Base-by-base conservation (phyloP, 2,888 invertebrate species). In the Heliconius erato region DNA sequence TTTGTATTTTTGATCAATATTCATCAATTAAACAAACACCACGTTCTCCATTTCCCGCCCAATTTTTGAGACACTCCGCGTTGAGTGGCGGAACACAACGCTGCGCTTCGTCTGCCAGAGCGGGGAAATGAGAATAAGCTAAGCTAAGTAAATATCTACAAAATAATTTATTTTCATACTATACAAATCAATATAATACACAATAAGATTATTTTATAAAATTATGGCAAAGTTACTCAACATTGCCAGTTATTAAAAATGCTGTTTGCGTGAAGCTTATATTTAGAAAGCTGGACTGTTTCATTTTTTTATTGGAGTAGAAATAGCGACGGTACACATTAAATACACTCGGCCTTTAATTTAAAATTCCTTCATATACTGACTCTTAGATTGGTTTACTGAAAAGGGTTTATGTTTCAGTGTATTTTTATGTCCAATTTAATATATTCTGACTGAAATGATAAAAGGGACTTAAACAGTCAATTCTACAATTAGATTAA, bases 301-400 rank as follows among this genome's bases (percentile, higher is more conserved):
- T 74, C 6, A 0, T 76, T 28, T 63, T 76, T 76, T 76, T 59
- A 35, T 63, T 76, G 4, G 12, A 76, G 35, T 59, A 9, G n/a
- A 35, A 59, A 59, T 63, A 63, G 59, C 76, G 16, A 14, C 35
- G 59, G 32, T 76, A 35, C 32, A 74, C 16, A 76, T 76, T 76
- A 35, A 63, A 76, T 35, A 76, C 16, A n/a, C 32, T 23, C 14
- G 32, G n/a, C 6, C 59, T 76, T 76, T 76, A 23, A 76, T 76
- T 35, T 63, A 76, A 14, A 63, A 63, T 63, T 63, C 59, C 54
- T 63, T 76, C 59, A 76, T 76, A 72, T 44, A 44, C 35, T 16
- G 59, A 59, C 54, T 72, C 59, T n/a, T 63, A 76, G 59, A 35
- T 76, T 35, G 35, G 3, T n/a, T 35, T 35, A 63, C 23, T 12